Conservation (phyloP, 2,888 invertebrate species). For the Cheiracanthium punctorium region DNA sequence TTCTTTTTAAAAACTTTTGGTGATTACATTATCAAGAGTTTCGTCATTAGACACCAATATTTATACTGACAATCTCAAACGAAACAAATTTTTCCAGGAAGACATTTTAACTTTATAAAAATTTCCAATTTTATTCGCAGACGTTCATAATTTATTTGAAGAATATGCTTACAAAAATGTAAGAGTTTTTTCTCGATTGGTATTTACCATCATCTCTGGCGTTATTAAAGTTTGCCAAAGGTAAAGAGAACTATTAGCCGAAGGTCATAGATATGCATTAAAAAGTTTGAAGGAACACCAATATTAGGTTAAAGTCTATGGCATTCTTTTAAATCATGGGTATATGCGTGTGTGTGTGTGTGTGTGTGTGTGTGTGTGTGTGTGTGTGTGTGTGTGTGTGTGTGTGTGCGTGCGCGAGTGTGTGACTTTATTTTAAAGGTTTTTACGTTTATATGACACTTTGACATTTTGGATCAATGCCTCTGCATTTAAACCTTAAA, state of each 20-base stretch:
- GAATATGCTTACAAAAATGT: neutral
- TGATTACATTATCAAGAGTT: slow-evolving; percentile 5
- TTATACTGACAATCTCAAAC: slow-evolving; percentile 30
- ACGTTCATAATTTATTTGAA: neutral
- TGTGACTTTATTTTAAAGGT: no score
- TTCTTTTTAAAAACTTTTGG: slow-evolving; percentile 17
- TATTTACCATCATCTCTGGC: slow-evolving; percentile 17
- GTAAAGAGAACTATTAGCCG: slow-evolving; percentile 6
- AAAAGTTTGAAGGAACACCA: no score
- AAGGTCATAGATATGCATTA: neutral
- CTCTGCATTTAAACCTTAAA: no score
- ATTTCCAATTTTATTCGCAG: neutral
- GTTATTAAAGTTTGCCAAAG: slow-evolving; percentile 39
- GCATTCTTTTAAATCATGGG: slow-evolving; percentile 6
- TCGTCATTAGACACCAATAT: slow-evolving; percentile 33
- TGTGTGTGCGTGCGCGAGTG: neutral
- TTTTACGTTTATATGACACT: no score
- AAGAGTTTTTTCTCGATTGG: neutral
- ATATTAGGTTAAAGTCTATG: neutral
- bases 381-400: neutral
- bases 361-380: neutral
- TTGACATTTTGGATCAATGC: no score
- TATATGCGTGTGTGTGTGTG: neutral
- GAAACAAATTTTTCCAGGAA: slow-evolving; percentile 22
- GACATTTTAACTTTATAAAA: slow-evolving; percentile 7